Conservation (phyloP, 2,797 vertebrate species). For the Syndactyla subalaris region DNA sequence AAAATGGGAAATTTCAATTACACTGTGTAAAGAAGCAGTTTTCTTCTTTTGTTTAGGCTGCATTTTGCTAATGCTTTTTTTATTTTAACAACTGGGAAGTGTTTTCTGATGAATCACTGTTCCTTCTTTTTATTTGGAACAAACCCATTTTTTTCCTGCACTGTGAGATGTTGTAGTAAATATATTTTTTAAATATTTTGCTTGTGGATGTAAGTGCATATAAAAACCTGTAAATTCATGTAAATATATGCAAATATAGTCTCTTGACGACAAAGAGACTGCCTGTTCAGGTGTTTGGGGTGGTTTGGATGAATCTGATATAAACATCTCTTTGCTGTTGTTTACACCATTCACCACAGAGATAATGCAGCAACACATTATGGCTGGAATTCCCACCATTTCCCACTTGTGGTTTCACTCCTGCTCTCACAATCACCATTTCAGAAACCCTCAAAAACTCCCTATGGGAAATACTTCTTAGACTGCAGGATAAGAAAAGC, state of each 20-base stretch:
- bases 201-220: background rate
- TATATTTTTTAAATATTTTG: background rate
- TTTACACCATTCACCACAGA: background rate
- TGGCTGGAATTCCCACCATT: background rate
- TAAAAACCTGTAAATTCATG: background rate
- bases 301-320: background rate
- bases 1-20: background rate
- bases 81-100: background rate
- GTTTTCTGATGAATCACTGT: background rate
- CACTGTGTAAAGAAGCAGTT: background rate
- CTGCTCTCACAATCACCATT: background rate
- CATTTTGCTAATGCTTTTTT: background rate
- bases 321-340: background rate
- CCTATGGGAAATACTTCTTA: background rate
- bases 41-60: background rate
- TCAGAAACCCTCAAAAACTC: background rate
- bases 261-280: background rate
- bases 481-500: background rate
- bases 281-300: background rate
- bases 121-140: background rate
- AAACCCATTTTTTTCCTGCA: background rate
- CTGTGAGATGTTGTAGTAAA: background rate
- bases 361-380: background rate
- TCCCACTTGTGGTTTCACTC: background rate
- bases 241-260: conserved; percentile 4